phyloP scores from a whole-genome alignment of 2,113 vertebrate species.

The Tichodroma muraria region DNA sequence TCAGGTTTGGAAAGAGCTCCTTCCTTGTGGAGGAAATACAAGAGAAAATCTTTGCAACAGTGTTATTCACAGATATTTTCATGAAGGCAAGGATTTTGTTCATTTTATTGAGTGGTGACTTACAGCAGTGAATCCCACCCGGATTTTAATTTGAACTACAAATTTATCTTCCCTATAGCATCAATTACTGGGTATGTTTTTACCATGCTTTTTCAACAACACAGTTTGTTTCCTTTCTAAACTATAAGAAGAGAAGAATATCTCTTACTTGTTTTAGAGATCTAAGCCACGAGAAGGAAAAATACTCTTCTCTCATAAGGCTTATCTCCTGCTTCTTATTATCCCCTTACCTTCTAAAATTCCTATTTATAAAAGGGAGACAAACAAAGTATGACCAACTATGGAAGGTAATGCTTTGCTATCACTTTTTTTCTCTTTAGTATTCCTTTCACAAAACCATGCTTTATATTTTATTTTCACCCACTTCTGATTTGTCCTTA shows the following conservation, averaged over 20 bases:
- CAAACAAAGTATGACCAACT: not conserved
- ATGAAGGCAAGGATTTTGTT: not conserved
- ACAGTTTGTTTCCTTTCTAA: not conserved
- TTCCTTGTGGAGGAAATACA: not conserved
- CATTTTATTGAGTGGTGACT: not conserved
- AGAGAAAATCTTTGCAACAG: not conserved
- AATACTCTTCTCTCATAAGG: not conserved
- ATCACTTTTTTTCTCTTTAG: not conserved
- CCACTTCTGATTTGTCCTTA: not conserved
- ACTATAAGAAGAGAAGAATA: not conserved
- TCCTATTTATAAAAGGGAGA: not conserved
- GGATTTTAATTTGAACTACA: not conserved
- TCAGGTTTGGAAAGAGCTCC: not conserved
- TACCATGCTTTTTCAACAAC: not conserved
- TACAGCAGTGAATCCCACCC: not conserved
- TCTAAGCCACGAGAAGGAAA: not conserved
- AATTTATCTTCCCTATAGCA: not conserved
- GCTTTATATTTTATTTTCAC: not conserved
- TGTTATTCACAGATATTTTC: not conserved
- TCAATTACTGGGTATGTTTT: not conserved
- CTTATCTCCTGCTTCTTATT: not conserved
- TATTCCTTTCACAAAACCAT: not conserved
- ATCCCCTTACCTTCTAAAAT: not conserved
- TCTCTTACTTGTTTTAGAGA: not conserved
- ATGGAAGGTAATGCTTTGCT: not conserved